These are phyloP conservation scores for Trichosurus vulpecula DNA, from an alignment of 2,797 vertebrate genomes.

Conservation along the genomic window DNA sequence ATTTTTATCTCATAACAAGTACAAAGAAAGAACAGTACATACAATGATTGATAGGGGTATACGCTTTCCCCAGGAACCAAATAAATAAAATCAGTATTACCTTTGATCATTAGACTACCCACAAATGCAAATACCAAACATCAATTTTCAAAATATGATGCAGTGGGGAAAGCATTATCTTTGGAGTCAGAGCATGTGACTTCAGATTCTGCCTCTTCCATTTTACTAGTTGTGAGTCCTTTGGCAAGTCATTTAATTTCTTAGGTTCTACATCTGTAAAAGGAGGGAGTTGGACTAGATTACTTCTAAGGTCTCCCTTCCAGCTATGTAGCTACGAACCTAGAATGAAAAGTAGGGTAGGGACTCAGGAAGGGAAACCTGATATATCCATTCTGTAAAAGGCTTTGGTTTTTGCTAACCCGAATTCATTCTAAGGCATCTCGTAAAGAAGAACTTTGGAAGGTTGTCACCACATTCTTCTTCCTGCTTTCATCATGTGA, in stretches of 20 bases:
- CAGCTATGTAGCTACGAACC: background rate
- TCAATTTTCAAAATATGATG: background rate
- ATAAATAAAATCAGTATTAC: conserved; percentile 17
- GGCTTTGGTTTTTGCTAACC: background rate
- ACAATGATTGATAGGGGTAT: conserved; percentile 50
- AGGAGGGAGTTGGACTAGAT: background rate
- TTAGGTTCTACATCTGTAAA: background rate
- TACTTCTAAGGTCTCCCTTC: background rate
- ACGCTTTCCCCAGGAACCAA: conserved; percentile 50
- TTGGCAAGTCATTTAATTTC: background rate
- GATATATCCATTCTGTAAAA: background rate
- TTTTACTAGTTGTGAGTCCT: background rate
- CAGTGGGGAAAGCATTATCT: background rate
- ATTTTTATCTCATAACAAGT: conserved; percentile 17
- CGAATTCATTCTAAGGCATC: background rate
- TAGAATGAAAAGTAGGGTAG: conserved; percentile 38
- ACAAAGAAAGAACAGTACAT: conserved; percentile 37
- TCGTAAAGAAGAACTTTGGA: conserved; percentile 15
- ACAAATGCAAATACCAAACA: background rate
- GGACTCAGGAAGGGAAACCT: conserved; percentile 8
- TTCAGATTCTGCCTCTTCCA: background rate
- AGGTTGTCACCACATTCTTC: conserved; percentile 33
- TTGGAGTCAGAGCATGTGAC: background rate
- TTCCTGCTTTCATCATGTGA: conserved; percentile 23
- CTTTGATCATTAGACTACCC: background rate